Evolutionary conservation across 2,797 vertebrate species (phyloP), one percentile per base, ranked within the genome.

Genomic region (Coreius guichenoti): DNA sequence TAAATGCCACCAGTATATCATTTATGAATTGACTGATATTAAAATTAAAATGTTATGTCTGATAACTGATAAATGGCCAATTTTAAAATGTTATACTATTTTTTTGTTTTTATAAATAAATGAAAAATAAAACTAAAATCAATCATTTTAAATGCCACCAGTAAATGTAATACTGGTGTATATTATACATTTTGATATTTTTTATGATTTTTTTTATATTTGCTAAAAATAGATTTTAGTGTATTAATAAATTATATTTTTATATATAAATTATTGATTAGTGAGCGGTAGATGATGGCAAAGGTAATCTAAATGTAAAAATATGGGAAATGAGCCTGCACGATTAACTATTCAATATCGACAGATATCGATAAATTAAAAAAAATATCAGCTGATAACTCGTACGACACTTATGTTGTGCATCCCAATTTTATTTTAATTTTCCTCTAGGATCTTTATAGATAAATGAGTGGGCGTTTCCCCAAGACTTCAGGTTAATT

Each of bases 401-500:
- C 2, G 0, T 69, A 23, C 5, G 2, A 69, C 14, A 39, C 33
- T 21, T 13, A 23, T 12, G 23, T 9, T 39, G 19, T 36, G 67
- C 67, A 69, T 69, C 33, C 3, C 33, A 12, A 39, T 39, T 69
- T 3, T 74, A 8, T 29, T 16, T 3, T 0, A 26, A 29, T 65
- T 17, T 65, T 65, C 45, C 33, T 81, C 47, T 80, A 19, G 49
- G 76, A n/a, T 68, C 54, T 76, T 70, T 56, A 47, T 51, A 65
- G n/a, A 74, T 58, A 49, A 81, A 72, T 77, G 70, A 81, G 39
- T 16, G 39, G 43, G 49, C 51, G 70, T 70, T 45, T 84, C 26
- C 43, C 45, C 8, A 4, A 79, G 73, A 72, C 76, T 70, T 29
- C 58, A 81, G 87, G 87, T 90, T 86, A 89, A 90, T 88, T 82